Evolutionary conservation across 1,140 invertebrate species (phyloP).

Genomic region (Trissolcus basalis): DNA sequence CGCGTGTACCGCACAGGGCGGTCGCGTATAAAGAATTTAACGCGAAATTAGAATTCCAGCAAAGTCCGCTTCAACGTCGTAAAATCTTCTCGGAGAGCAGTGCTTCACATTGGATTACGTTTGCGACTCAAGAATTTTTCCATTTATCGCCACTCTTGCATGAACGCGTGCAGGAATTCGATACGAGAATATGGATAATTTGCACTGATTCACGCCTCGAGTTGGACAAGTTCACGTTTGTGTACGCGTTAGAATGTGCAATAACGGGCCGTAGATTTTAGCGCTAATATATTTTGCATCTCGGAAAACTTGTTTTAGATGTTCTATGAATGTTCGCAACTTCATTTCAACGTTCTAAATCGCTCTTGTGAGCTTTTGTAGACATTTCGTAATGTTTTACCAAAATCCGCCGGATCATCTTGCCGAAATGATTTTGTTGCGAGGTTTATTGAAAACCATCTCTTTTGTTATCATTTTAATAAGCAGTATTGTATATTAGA

Average conservation of each 20-base stretch:
- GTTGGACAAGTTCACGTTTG: constrained; percentile 64
- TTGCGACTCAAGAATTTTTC: constrained; percentile 75
- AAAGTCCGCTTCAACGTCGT: constrained; percentile 63
- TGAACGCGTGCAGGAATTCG: constrained; percentile 73
- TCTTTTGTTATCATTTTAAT: constrained; percentile 3
- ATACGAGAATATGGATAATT: constrained; percentile 69
- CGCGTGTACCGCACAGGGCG: constrained; percentile 42
- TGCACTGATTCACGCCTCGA: constrained; percentile 61
- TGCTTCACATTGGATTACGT: constrained; percentile 69
- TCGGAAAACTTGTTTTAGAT: too few species aligned
- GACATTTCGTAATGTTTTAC: too few species aligned
- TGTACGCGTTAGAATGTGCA: constrained; percentile 40
- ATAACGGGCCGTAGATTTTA: constrained; percentile 19
- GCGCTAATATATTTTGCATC: too few species aligned
- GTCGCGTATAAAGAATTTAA: constrained; percentile 67
- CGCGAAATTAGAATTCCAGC: constrained; percentile 66
- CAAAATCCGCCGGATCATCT: too few species aligned
- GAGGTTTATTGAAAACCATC: too few species aligned
- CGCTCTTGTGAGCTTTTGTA: too few species aligned
- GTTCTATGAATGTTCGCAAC: too few species aligned
- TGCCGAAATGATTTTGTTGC: too few species aligned
- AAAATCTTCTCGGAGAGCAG: constrained; percentile 69
- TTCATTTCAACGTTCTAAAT: too few species aligned
- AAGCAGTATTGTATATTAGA: too few species aligned
- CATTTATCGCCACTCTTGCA: constrained; percentile 74